Conservation (phyloP, 2,797 vertebrate genomes). For the Cryptoprocta ferox region DNA sequence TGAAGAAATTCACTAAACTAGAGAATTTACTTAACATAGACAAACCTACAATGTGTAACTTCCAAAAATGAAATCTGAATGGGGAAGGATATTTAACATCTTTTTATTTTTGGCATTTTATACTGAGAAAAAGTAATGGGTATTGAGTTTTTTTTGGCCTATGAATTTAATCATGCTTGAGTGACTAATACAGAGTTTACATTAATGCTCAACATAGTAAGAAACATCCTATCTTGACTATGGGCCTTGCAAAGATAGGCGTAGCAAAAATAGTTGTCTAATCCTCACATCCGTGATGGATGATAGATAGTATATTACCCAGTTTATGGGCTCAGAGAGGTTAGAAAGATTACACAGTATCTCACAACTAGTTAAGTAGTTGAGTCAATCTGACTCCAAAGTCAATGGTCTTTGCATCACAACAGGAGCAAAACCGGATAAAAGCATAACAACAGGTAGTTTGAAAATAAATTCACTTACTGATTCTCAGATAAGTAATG, state of each 20-base stretch:
- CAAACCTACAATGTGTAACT: not conserved
- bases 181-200: not conserved
- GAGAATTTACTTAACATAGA: conserved; percentile 6
- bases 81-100: not conserved
- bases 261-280: not conserved
- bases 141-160: conserved; percentile 18
- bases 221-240: not conserved
- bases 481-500: not conserved
- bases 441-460: not conserved
- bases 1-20: conserved; percentile 34
- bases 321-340: not conserved
- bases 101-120: not conserved
- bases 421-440: not conserved
- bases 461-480: not conserved
- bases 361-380: not conserved
- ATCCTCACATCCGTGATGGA: not conserved
- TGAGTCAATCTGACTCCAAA: conserved; percentile 6
- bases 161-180: conserved; percentile 18
- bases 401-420: not conserved
- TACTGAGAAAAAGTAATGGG: not conserved
- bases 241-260: not conserved
- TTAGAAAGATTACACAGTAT: not conserved
- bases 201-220: not conserved
- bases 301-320: not conserved
- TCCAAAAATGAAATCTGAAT: conserved; percentile 34